Percentiles rank a stretch among this genome's conserved stretches.
These are phyloP conservation scores for Zaprionus taronus DNA, from an alignment of 1,140 invertebrate species.

Conservation along the genomic window DNA sequence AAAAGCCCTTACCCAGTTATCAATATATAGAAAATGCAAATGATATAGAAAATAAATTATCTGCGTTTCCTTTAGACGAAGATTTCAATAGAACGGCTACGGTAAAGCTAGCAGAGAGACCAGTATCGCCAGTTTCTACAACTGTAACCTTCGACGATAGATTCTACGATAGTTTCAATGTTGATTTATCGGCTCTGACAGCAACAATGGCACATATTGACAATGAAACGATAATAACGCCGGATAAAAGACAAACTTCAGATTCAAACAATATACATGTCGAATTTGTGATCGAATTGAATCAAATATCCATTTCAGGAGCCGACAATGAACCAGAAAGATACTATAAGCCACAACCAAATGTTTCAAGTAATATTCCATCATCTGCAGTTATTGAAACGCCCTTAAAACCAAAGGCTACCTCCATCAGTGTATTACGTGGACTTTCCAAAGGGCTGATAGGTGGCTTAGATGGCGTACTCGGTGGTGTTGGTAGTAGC, in stretches of 20 bases:
- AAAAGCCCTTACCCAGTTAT: neutral
- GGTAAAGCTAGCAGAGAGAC: neutral
- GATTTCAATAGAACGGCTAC: neutral
- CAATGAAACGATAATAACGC: neutral
- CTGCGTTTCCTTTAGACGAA: neutral
- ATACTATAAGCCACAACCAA: slow-evolving; percentile 44
- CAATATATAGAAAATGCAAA: neutral
- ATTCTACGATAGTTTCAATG: slow-evolving; percentile 79
- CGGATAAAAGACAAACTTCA: slow-evolving; percentile 8
- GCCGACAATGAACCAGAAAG: slow-evolving; percentile 16
- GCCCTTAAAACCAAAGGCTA: slow-evolving; percentile 41
- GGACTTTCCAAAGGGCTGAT: slow-evolving; percentile 78
- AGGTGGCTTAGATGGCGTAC: slow-evolving; percentile 70
- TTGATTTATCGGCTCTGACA: slow-evolving; percentile 65
- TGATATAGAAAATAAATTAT: neutral
- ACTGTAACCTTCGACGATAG: slow-evolving; percentile 65
- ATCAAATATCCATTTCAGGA: neutral
- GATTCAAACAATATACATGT: slow-evolving; percentile 5
- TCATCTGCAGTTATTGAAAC: neutral
- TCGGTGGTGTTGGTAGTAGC: slow-evolving; percentile 53
- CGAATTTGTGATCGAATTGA: neutral
- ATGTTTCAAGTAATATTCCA: neutral
- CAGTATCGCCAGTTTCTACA: neutral
- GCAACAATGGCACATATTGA: slow-evolving; percentile 47
- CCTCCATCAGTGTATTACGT: slow-evolving; percentile 59